phyloP scores from a whole-genome alignment of 2,113 vertebrate species.

The Columbina picui region DNA sequence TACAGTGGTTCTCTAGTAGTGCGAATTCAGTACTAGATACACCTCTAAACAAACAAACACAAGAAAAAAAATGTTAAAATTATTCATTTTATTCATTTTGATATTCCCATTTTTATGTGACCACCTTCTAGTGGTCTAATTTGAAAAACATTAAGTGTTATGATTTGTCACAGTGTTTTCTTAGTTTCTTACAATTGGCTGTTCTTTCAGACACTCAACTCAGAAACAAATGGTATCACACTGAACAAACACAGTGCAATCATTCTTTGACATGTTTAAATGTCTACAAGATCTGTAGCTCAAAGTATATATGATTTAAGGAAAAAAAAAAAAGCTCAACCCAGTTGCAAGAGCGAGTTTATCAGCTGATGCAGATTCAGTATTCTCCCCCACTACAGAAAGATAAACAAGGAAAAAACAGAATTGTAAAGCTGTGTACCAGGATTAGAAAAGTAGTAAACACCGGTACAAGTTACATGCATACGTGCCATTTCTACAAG shows the following conservation, averaged over 20 bases:
- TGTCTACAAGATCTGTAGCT: not conserved
- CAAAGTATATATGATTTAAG: not conserved
- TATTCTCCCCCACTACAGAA: not conserved
- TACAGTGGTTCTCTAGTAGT: constrained; percentile 72
- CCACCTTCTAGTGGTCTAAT: not conserved
- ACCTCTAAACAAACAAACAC: constrained; percentile 49
- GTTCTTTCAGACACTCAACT: not conserved
- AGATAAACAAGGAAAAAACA: not conserved
- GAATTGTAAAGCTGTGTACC: not conserved
- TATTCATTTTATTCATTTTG: not conserved
- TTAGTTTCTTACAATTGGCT: not conserved
- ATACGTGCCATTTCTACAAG: not conserved
- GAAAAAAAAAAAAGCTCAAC: not conserved
- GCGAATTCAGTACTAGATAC: constrained; percentile 79
- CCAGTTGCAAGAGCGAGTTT: not conserved
- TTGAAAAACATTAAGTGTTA: not conserved
- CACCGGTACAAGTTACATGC: not conserved
- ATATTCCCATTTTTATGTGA: not conserved
- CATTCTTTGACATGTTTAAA: not conserved
- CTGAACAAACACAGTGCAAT: not conserved
- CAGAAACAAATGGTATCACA: not conserved
- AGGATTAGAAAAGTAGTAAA: constrained; percentile 1
- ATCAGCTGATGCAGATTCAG: constrained; percentile 1
- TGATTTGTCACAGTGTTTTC: not conserved
- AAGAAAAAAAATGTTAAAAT: not conserved